Conservation (phyloP, 2,113 vertebrate genomes). For the Baryphthengus martii region DNA sequence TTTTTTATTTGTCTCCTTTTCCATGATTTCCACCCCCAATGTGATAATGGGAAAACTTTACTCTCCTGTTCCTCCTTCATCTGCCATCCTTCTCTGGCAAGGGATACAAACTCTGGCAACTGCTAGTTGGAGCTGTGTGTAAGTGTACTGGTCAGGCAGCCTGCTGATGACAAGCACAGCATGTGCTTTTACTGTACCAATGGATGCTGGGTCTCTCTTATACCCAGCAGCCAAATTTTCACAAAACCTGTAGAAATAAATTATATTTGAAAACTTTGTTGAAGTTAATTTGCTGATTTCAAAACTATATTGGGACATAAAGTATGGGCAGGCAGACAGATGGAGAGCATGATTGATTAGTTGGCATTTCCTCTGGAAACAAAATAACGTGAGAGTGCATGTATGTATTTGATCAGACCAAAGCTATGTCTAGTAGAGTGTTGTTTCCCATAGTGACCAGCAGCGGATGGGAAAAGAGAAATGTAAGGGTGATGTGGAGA, state of each 20-base stretch:
- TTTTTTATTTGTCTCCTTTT: neutral
- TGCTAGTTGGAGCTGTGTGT: neutral
- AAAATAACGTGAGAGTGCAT: neutral
- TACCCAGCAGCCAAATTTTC: neutral
- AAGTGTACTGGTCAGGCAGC: fast-evolving
- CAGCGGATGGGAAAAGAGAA: neutral
- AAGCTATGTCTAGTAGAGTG: neutral
- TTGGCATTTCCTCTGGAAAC: neutral
- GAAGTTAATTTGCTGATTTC: neutral
- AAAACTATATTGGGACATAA: neutral
- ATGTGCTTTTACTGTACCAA: fast-evolving
- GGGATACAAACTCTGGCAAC: neutral
- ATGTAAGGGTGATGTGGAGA: no score
- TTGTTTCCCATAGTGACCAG: neutral
- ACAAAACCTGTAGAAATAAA: neutral
- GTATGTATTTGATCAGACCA: neutral
- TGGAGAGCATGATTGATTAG: neutral
- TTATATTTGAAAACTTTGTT: neutral
- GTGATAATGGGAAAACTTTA: neutral
- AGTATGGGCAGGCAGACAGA: neutral
- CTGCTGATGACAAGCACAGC: neutral
- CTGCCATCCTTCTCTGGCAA: neutral
- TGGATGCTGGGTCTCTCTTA: fast-evolving
- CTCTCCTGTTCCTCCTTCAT: neutral
- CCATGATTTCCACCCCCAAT: neutral